These are phyloP conservation scores for Eriosoma lanigerum DNA, from an alignment of 1,140 invertebrate genomes.

Conservation along the genomic window DNA sequence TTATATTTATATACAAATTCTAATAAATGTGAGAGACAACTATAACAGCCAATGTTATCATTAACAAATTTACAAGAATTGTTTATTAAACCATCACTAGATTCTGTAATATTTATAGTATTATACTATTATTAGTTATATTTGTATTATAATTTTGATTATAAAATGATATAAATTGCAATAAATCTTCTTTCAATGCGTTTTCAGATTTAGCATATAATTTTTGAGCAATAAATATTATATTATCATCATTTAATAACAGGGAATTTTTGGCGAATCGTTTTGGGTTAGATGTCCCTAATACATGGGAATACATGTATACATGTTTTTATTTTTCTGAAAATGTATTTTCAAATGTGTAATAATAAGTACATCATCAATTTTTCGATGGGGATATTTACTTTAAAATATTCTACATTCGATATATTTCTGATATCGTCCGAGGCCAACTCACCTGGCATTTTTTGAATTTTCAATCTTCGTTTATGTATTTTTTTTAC, in stretches of 20 bases:
- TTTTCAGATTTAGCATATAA: neutral
- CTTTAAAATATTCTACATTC: neutral
- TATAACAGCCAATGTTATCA: neutral
- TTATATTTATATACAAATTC: constrained; percentile 34
- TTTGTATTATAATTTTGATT: neutral
- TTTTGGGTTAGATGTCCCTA: constrained; percentile 6
- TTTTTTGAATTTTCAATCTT: constrained; percentile 14
- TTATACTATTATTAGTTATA: too few species aligned
- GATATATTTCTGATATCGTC: constrained; percentile 6
- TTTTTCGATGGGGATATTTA: constrained; percentile 4
- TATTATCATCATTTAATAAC: constrained; percentile 26
- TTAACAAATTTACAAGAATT: neutral
- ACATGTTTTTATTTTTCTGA: constrained; percentile 5
- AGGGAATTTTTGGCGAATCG: neutral
- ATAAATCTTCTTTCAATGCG: constrained; percentile 30
- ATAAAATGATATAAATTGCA: constrained; percentile 31
- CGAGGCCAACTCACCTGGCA: neutral
- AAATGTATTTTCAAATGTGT: neutral
- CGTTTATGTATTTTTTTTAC: too few species aligned
- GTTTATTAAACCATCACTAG: neutral
- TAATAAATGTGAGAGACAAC: constrained; percentile 15
- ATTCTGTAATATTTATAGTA: neutral
- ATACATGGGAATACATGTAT: too few species aligned
- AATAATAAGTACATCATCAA: neutral
- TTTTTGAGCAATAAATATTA: constrained; percentile 16